These are phyloP conservation scores for Diachasmimorpha longicaudata DNA, from an alignment of 1,140 invertebrate species.

Conservation along the genomic window DNA sequence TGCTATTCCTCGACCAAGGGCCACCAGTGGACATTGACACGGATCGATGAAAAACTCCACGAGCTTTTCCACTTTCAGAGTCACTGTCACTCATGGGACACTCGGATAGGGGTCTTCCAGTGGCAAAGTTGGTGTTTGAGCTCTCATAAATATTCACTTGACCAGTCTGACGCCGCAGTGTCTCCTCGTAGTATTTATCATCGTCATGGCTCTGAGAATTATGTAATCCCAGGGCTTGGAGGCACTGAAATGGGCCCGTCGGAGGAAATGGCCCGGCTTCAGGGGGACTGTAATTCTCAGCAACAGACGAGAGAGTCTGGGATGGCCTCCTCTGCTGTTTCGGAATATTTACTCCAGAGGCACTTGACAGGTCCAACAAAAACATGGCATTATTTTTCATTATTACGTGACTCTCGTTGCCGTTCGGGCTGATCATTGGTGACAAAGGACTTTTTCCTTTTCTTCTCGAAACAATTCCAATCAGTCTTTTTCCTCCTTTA, in stretches of 20 bases:
- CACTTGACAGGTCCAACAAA: constrained; percentile 84
- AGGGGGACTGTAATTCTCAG: constrained; percentile 67
- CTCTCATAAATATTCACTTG: constrained; percentile 47
- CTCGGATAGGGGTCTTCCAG: constrained; percentile 65
- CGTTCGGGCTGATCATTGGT: constrained; percentile 49
- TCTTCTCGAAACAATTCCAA: constrained; percentile 37
- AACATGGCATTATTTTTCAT: constrained; percentile 96
- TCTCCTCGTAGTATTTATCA: constrained; percentile 65
- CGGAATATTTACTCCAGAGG: constrained; percentile 64
- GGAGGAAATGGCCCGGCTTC: constrained; percentile 67
- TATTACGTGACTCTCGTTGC: constrained; percentile 74
- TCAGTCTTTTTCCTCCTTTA: constrained; percentile 44
- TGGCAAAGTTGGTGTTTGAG: constrained; percentile 38
- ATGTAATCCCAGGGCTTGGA: constrained; percentile 71
- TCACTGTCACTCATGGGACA: constrained; percentile 66
- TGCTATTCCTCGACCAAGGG: constrained; percentile 68
- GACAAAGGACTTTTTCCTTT: constrained; percentile 46
- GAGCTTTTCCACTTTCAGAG: constrained; percentile 64
- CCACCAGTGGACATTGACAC: constrained; percentile 71
- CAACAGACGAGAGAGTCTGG: constrained; percentile 67
- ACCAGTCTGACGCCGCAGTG: constrained; percentile 58
- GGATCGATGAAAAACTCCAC: constrained; percentile 70
- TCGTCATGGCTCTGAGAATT: constrained; percentile 66
- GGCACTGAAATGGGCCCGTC: constrained; percentile 78
- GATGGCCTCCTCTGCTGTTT: constrained; percentile 64